Evolutionary conservation across 2,113 vertebrate species (phyloP).

Genomic region (Tupaia chinensis): DNA sequence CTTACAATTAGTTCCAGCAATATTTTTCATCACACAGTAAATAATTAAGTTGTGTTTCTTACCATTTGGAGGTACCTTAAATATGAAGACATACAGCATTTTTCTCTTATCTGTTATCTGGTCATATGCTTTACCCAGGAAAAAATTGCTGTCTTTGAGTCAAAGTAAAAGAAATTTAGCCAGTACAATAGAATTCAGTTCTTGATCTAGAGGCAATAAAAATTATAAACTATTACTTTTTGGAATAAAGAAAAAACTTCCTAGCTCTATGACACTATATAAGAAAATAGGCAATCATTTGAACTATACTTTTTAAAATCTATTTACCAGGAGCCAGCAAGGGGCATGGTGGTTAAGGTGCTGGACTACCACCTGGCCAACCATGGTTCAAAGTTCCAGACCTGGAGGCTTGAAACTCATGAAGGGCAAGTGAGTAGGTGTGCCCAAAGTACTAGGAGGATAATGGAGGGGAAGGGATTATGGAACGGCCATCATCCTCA

Average conservation of each 20-base stretch:
- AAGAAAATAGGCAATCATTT: constrained; percentile 13
- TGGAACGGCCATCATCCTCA: too few species aligned
- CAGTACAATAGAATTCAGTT: not conserved
- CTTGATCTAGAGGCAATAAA: not conserved
- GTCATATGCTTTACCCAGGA: not conserved
- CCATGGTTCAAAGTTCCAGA: too few species aligned
- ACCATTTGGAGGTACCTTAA: not conserved
- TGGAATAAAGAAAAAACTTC: not conserved
- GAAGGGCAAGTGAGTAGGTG: too few species aligned
- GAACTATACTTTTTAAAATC: not conserved
- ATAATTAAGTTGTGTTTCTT: not conserved
- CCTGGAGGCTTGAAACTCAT: too few species aligned
- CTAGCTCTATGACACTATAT: not conserved
- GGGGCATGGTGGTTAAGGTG: too few species aligned
- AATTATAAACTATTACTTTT: not conserved
- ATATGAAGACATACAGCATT: not conserved
- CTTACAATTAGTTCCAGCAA: not conserved
- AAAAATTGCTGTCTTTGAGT: not conserved
- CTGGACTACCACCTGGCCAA: too few species aligned
- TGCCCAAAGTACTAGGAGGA: too few species aligned
- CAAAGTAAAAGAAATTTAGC: constrained; percentile 28
- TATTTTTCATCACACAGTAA: not conserved
- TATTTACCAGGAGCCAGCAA: not conserved
- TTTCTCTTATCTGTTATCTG: not conserved
- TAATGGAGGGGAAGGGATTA: too few species aligned